Evolutionary conservation across 2,113 vertebrate species (phyloP), one percentile per base, ranked within the genome.

Genomic region (Harpagus bidentatus): DNA sequence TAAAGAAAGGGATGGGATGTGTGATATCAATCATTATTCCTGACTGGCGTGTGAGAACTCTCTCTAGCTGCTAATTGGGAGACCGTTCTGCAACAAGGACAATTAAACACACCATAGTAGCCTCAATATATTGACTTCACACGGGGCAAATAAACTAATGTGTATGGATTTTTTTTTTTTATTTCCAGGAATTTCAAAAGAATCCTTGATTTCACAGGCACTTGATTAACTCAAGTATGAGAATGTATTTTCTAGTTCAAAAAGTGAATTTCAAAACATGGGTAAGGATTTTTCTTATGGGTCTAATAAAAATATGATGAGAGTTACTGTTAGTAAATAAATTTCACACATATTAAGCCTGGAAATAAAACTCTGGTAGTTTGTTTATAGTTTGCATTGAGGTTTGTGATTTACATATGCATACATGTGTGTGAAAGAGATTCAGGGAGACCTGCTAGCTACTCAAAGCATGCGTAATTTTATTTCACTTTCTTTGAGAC

Each of bases 401-500:
- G 38, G 20, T 93, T 70, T 58, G 29, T 66, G 40, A 56, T 83
- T 66, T 79, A 25, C 29, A 5, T 50, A 20, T 14, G 11, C 58
- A 7, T 32, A 72, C 25, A 10, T 26, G 43, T 45, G 21, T 42
- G 61, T 53, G 59, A 73, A 62, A 81, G 53, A 67, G 38, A 67
- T 16, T 59, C 38, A 42, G 81, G 38, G 78, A 93, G 50, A 42
- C 34, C 43, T 73, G 78, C 29, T 48, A 66, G 71, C 55, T 91
- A 28, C 55, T 48, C 45, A 55, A 63, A 90, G 28, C 38, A 20
- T 13, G 32, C 88, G 25, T 48, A 82, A 65, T 82, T 95, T 73
- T 69, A 76, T 93, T 95, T 97, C 89, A 32, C 50, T 92, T 88
- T 90, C 62, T 88, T 86, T 56, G n/a, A 66, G 65, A 20, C 40